phyloP scores from a whole-genome alignment of 1,140 invertebrate genomes.

The Conus ventricosus region DNA sequence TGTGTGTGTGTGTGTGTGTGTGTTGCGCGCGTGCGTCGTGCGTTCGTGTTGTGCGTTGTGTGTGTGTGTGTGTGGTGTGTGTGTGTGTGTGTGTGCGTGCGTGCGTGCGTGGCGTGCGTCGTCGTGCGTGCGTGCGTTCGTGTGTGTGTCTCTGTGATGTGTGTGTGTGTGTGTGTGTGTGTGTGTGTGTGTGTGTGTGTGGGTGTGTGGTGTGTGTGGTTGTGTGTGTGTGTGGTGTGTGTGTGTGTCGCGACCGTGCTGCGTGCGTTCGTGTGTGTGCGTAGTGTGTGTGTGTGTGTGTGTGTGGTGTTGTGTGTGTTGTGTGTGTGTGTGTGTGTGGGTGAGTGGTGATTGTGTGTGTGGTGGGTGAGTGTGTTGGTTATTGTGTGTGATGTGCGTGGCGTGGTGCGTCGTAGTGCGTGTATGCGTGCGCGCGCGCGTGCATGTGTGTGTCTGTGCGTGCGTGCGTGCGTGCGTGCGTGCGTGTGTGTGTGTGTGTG shows the following conservation, averaged over 20 bases:
- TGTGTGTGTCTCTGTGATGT: neutral
- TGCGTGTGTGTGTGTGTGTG: neutral
- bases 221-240: too few relatives aligned
- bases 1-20: neutral
- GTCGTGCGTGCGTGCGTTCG: too few relatives aligned
- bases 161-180: neutral
- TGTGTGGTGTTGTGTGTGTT: neutral
- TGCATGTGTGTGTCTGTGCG: neutral
- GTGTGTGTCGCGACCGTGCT: too few relatives aligned
- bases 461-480: neutral
- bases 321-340: neutral
- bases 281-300: too few relatives aligned
- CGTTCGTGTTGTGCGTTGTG: too few relatives aligned
- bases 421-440: neutral
- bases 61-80: too few relatives aligned
- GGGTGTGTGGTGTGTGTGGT: neutral
- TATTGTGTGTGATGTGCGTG: neutral
- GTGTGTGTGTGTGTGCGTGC: too few relatives aligned
- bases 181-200: neutral
- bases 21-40: neutral
- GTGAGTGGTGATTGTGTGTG: neutral
- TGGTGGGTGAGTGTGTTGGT: too few relatives aligned
- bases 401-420: neutral
- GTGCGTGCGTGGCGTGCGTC: too few relatives aligned
- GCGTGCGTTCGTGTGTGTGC: too few relatives aligned